Evolutionary conservation across 2,113 vertebrate genomes (phyloP).

Genomic region (Amia ocellicauda): DNA sequence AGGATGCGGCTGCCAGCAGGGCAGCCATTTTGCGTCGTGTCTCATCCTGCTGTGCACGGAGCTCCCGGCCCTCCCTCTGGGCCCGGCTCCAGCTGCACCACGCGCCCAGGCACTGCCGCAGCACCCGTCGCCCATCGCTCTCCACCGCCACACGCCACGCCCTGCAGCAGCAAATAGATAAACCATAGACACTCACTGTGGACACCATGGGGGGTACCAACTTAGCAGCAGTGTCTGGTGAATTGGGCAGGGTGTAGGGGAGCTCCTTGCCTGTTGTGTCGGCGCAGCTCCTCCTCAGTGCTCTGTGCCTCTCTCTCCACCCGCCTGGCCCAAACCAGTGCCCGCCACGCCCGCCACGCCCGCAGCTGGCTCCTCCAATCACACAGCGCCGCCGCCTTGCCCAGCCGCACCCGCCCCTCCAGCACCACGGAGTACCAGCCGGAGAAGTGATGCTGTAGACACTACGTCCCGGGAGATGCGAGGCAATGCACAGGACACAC

Average conservation of each 20-base stretch:
- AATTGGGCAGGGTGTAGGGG: constrained; percentile 1
- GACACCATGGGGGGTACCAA: too few species aligned
- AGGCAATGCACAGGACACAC: too few species aligned
- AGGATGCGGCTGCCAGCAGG: constrained; percentile 67
- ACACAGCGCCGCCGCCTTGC: constrained; percentile 77
- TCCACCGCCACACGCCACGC: too few species aligned
- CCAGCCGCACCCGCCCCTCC: constrained; percentile 72
- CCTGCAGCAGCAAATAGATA: too few species aligned
- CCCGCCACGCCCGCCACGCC: constrained; percentile 78
- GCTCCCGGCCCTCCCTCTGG: constrained; percentile 57
- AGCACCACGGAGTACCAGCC: constrained; percentile 80
- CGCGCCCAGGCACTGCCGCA: constrained; percentile 65
- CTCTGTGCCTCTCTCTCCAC: constrained; percentile 60
- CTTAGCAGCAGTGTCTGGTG: too few species aligned
- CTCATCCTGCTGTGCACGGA: constrained; percentile 70
- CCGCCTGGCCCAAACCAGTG: constrained; percentile 67
- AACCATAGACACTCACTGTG: too few species aligned
- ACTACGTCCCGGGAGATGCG: constrained; percentile 54
- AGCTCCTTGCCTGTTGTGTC: constrained; percentile 74
- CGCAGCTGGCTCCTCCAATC: constrained; percentile 83
- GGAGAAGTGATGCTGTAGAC: constrained; percentile 82
- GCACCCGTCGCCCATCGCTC: constrained; percentile 65
- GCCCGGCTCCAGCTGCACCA: constrained; percentile 76
- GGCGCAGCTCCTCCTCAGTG: constrained; percentile 68
- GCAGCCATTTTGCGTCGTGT: constrained; percentile 78